Base-by-base conservation (phyloP, 1,140 invertebrate genomes). In the Bombus huntii region DNA sequence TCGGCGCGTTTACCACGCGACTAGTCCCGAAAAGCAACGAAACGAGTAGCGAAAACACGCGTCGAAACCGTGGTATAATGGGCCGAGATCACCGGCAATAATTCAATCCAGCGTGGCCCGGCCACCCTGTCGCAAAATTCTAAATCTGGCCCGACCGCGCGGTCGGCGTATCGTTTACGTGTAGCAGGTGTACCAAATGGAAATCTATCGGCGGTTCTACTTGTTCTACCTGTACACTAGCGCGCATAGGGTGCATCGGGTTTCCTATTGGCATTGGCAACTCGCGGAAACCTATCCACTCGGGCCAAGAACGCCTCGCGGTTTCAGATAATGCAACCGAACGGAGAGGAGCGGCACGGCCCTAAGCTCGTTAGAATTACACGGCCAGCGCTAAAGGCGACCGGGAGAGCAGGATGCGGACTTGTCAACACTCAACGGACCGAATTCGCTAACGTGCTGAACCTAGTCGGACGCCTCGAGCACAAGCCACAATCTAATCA, bases 401-500 rank as follows among this genome's bases (percentile, higher is more conserved):
- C 81, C 75, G 77, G 79, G 76, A 84, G 85, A 85, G 88, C 91
- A 92, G 92, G 89, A 93, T 93, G 92, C 85, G 91, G 92, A 93
- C 91, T 93, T 93, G 93, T 93, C 93, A 93, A 93, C 93, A 91
- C 92, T 93, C 92, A 93, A 93, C 91, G 87, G 81, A 93, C 92
- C 88, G 92, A 92, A 93, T 93, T 93, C 91, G 90, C 92, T 93
- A 93, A 93, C 92, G 92, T 88, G 92, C 90, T 93, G 92, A 92
- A 92, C 91, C 90, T 92, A 92, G 90, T 92, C 90, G 88, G 91
- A 93, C 88, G 91, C 89, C 92, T 92, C 89, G 75, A 91, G 89
- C 91, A 93, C 93, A 92, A 90, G 89, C 93, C 92, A 85, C 93
- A 94, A 94, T 94, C 92, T 93, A 93, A 94, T 94, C 92, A 92